Evolutionary conservation across 2,113 vertebrate genomes (phyloP), one percentile per base, ranked within the genome.

Genomic region (Gavia stellata): DNA sequence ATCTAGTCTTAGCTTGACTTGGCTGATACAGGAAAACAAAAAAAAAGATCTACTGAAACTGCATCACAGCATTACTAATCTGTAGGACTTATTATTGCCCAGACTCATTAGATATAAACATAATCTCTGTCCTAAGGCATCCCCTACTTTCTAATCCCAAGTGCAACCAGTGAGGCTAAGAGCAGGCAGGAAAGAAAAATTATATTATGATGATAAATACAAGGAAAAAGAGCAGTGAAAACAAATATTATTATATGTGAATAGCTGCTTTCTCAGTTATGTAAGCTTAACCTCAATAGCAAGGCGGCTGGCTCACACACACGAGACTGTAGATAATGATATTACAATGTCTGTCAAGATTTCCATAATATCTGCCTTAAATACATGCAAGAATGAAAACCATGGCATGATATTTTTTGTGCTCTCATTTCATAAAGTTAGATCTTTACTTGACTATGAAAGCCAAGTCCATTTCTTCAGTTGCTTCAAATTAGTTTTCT

Each of bases 311-410:
- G 66, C 78, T 91, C 36, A 65, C 45, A 53, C 52, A 56, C 33
- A 63, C 45, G 28, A 89, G 25, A 65, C 58, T 90, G 25, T 29
- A 91, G 73, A 55, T 77, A 87, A 89, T 86, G 45, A 75, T 94
- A 96, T 90, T 92, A 62, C 33, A 81, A 23, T n/a, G 42, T 87
- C 91, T 88, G 44, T 91, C 81, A 87, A 62, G 71, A 67, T 90
- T 94, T 91, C 33, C 20, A n/a, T 92, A 52, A 28, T 79, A 89
- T 50, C 56, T 92, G 23, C 33, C 31, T 72, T 65, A 81, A 95
- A 63, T 78, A 89, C 83, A 29, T 58, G 38, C 53, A 80, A 77
- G 65, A 95, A 74, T 55, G 42, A 80, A 80, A 95, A 77, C 29
- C 66, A 88, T 5, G 2, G 10, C 19, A 42, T 67, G 38, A 34